A percentile compares a stretch with the other conserved stretches of the same genome.
Conservation (phyloP, 1,140 invertebrate species). For the Drosophila littoralis region DNA sequence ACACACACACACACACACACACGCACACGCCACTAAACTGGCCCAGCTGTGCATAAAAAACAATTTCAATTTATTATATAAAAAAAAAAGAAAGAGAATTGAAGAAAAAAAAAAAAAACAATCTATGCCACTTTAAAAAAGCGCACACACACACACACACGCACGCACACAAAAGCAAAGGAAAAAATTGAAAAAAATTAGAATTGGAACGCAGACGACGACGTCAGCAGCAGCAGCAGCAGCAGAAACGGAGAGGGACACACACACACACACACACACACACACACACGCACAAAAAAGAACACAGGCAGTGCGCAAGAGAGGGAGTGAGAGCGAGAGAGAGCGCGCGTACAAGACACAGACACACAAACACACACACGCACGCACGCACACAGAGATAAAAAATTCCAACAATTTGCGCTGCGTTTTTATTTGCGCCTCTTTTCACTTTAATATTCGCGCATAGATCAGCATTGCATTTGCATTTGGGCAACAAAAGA, state of each 20-base stretch:
- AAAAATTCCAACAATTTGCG: constrained; percentile 52
- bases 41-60: constrained; percentile 49
- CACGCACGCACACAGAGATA: constrained; percentile 24
- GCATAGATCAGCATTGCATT: constrained; percentile 51
- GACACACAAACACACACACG: constrained; percentile 23
- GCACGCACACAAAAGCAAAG: constrained; percentile 36
- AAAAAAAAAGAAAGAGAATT: constrained; percentile 18
- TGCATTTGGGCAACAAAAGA: constrained; percentile 37
- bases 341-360: not conserved
- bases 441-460: constrained; percentile 43
- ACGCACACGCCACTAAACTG: constrained; percentile 2
- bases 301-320: constrained; percentile 2
- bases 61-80: constrained; percentile 54
- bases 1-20: constrained; percentile 4
- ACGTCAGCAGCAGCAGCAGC: constrained; percentile 36
- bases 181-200: constrained; percentile 45
- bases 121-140: constrained; percentile 60
- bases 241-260: constrained; percentile 22
- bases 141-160: constrained; percentile 11
- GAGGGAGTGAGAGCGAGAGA: constrained; percentile 19
- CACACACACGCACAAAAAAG: constrained; percentile 11
- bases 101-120: constrained; percentile 30
- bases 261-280: constrained; percentile 31
- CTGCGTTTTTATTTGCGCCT: constrained; percentile 41
- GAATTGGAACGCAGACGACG: constrained; percentile 55